A percentile compares a stretch with the other conserved stretches of the same genome.
These are phyloP conservation scores for Trissoscelio sp. DNA, from an alignment of 2,888 invertebrate genomes.

Conservation along the genomic window DNA sequence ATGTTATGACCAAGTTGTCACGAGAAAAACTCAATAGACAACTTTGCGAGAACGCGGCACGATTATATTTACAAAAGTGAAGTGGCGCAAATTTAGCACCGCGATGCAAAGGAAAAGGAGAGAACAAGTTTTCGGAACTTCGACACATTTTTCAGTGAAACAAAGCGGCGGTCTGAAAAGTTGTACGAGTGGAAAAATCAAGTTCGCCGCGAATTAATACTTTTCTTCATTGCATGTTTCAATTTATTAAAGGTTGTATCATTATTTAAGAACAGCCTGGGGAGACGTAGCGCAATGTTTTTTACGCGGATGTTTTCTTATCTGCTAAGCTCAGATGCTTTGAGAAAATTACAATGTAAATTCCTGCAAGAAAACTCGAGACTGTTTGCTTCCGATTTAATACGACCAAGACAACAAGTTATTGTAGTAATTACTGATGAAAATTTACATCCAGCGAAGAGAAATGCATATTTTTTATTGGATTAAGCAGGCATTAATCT, in stretches of 20 bases:
- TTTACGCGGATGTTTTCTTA: conserved; percentile 18
- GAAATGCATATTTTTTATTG: conserved; percentile 36
- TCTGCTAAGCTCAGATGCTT: conserved; percentile 8
- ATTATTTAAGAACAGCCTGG: conserved; percentile 5
- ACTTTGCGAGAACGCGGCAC: conserved; percentile 3
- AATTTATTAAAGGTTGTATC: conserved; percentile 19
- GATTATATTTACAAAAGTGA: conserved; percentile 8
- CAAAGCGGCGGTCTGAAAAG: background rate
- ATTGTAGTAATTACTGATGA: conserved; percentile 37
- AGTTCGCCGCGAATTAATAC: conserved; percentile 16
- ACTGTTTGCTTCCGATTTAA: conserved; percentile 38
- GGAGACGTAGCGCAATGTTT: background rate
- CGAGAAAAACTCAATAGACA: background rate
- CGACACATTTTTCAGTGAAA: conserved; percentile 11
- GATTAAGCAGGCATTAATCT: conserved; percentile 37
- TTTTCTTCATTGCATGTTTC: background rate
- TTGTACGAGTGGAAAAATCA: background rate
- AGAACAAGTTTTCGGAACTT: conserved; percentile 10
- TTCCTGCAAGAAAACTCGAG: conserved; percentile 9
- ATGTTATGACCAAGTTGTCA: background rate
- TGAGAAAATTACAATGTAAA: conserved; percentile 37
- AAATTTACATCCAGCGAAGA: conserved; percentile 9
- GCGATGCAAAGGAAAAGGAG: background rate
- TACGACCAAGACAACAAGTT: conserved; percentile 9
- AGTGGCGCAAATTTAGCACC: conserved; percentile 1